Percentiles rank a stretch among this genome's conserved stretches.
These are phyloP conservation scores for Discoglossus pictus DNA, from an alignment of 2,797 vertebrate genomes.

Conservation along the genomic window DNA sequence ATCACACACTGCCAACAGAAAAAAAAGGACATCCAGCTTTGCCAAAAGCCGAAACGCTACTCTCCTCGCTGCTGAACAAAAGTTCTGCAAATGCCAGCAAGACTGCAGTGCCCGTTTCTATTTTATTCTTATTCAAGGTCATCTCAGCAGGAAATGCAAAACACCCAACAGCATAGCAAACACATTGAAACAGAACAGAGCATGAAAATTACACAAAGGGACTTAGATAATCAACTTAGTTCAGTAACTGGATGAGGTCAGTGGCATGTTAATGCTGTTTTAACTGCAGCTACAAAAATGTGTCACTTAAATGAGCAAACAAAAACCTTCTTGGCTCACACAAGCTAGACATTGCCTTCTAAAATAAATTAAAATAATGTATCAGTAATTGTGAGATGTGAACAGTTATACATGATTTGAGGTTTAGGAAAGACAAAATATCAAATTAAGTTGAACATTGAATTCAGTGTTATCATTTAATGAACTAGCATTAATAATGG, in stretches of 20 bases:
- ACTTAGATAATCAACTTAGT: constrained; percentile 61
- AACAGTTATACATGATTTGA: too few species aligned
- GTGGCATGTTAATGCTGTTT: constrained; percentile 59
- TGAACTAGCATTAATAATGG: too few species aligned
- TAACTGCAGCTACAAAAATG: constrained; percentile 58
- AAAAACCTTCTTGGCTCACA: constrained; percentile 46
- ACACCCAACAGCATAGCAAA: constrained; percentile 63
- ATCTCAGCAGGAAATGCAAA: constrained; percentile 69
- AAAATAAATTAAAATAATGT: too few species aligned
- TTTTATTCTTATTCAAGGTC: constrained; percentile 67
- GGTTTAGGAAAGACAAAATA: too few species aligned
- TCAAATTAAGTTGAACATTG: too few species aligned
- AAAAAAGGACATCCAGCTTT: constrained; percentile 36
- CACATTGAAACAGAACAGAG: constrained; percentile 66
- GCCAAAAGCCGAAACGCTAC: constrained; percentile 52
- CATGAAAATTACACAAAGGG: constrained; percentile 65
- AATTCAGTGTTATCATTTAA: too few species aligned
- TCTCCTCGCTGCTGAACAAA: constrained; percentile 62
- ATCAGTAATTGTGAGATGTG: too few species aligned
- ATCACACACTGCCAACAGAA: constrained; percentile 2
- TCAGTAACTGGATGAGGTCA: constrained; percentile 61
- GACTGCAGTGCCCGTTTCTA: constrained; percentile 60
- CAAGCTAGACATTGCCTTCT: too few species aligned
- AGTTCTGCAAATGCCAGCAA: constrained; percentile 64
- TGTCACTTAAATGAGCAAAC: constrained; percentile 59